Conservation (phyloP, 2,797 vertebrate genomes). For the Nasua narica region DNA sequence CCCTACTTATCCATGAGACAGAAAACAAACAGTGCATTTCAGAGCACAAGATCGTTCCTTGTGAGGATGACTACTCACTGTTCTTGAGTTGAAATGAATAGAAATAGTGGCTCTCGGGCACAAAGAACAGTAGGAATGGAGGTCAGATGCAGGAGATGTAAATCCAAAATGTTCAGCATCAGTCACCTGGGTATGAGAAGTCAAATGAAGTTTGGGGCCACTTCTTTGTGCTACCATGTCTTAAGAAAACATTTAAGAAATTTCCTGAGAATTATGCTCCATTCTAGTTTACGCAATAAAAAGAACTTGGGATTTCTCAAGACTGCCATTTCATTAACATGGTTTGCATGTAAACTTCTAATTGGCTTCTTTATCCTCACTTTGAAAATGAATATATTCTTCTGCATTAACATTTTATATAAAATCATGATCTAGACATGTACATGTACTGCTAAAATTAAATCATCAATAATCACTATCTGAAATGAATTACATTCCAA, state of each 20-base stretch:
- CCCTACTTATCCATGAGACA: neutral
- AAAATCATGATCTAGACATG: constrained; percentile 87
- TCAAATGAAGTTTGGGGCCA: neutral
- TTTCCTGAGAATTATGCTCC: neutral
- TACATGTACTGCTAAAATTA: constrained; percentile 93
- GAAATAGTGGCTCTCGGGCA: neutral
- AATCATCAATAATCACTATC: constrained; percentile 99
- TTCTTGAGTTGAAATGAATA: neutral
- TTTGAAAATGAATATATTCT: constrained; percentile 74
- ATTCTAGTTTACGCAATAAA: constrained; percentile 34
- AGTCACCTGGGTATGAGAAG: neutral
- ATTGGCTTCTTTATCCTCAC: constrained; percentile 68
- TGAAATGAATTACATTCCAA: constrained; percentile 94
- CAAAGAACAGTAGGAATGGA: neutral
- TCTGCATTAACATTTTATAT: constrained; percentile 81
- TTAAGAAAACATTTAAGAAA: neutral
- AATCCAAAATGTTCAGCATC: neutral
- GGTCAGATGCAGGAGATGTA: neutral
- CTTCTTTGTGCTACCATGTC: neutral
- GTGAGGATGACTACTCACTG: neutral
- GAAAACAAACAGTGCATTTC: neutral
- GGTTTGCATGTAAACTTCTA: constrained; percentile 62
- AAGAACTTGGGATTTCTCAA: constrained; percentile 32
- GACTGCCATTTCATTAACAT: constrained; percentile 40
- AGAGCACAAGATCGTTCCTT: neutral